Conservation (phyloP, 2,113 vertebrate species). For the Bubalus kerabau region DNA sequence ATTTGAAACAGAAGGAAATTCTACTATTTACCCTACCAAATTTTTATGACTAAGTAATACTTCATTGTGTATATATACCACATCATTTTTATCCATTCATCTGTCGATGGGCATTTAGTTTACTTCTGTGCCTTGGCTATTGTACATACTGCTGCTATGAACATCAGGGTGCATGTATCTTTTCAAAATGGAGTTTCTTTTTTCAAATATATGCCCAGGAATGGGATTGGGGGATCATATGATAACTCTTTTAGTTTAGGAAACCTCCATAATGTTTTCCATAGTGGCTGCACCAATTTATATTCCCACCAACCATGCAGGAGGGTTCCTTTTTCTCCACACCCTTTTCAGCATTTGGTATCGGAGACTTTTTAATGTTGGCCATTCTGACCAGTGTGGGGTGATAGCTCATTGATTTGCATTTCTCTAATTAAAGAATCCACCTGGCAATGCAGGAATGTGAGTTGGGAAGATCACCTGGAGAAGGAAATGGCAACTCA, state of each 20-base stretch:
- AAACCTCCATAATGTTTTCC: neutral
- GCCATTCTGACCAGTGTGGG: neutral
- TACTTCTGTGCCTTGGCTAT: neutral
- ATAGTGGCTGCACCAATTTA: neutral
- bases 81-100: neutral
- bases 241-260: neutral
- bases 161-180: neutral
- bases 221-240: neutral
- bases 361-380: neutral
- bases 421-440: neutral
- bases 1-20: neutral
- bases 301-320: neutral
- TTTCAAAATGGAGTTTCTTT: neutral
- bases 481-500: neutral
- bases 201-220: neutral
- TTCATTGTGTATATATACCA: neutral
- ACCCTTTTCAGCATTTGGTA: neutral
- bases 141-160: neutral
- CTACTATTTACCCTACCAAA: neutral
- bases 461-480: neutral
- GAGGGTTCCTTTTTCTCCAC: neutral
- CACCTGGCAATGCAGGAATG: neutral
- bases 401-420: neutral
- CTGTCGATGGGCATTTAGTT: neutral
- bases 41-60: neutral